Evolutionary conservation across 2,888 invertebrate species (phyloP), one percentile per base, ranked within the genome.

Genomic region (Cacoxenus indagator): DNA sequence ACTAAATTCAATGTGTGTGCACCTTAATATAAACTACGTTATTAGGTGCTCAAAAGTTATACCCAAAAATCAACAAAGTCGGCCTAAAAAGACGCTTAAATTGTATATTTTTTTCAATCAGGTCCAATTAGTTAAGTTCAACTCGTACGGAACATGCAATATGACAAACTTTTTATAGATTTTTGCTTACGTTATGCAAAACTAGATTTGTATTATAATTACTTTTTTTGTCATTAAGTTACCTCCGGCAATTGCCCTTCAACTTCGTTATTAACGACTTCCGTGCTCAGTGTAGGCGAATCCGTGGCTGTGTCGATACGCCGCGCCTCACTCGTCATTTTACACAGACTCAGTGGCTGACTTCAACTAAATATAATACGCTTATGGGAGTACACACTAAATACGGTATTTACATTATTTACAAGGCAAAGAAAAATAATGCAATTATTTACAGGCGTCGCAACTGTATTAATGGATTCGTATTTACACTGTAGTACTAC

Each of bases 161-260:
- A 78, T 77, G 78, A 78, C 72, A 64, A 68, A 22, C 64, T 67
- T 22, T 27, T 43, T 57, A 29, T 29, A n/a, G 17, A 29, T 6
- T 22, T 51, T 6, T 6, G 9, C 22, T 51, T 27, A 26, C 14
- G 55, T 14, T 14, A 55, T 26, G 3, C 55, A 55, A 26, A 26
- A 9, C 24, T 55, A 11, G 14, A 11, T 22, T 55, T 55, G 11
- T 14, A 27, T 55, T 57, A n/a, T n/a, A n/a, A n/a, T n/a, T n/a
- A n/a, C n/a, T n/a, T n/a, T n/a, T n/a, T n/a, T n/a, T n/a, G n/a
- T n/a, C n/a, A n/a, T n/a, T 17, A 2, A 59, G 19, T 59, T 59
- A 59, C 59, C 59, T 59, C 59, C 31, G 29, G 59, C 59, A 31
- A 59, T 59, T 59, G 59, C 29, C 59, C 59, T 31, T 59, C 59